Base-by-base conservation (phyloP, 2,113 vertebrate species). In the Zapus hudsonius region DNA sequence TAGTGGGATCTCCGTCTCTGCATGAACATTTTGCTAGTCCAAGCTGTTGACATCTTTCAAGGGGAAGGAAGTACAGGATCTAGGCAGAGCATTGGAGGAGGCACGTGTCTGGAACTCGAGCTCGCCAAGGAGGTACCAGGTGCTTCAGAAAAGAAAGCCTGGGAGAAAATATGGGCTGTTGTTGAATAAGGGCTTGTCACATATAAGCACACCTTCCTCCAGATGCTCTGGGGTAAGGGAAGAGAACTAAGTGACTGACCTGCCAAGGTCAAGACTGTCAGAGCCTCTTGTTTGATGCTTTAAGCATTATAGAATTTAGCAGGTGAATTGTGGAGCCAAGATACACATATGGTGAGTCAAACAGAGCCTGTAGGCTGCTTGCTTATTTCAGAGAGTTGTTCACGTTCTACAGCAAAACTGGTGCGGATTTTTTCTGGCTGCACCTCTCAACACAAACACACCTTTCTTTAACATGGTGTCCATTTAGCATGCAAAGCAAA, bases 1-100 rank as follows among this genome's bases (percentile, higher is more conserved):
- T 29, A 57, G 11, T 89, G 59, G 47, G 19, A 16, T 66, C n/a
- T 61, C 0, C 31, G 47, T 91, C 59, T 90, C 80, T 91, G 64
- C 75, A 84, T 89, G 52, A 73, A 66, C 17, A 10, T 80, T 92
- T 92, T 93, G 70, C 63, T 95, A 72, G n/a, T 27, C 40, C 79
- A 38, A 44, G 33, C 63, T 7, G 3, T 70, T 83, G 59, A 74
- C 10, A 76, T 70, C n/a, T 67, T 74, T 78, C 4, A 64, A 72
- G 75, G 25, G 42, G 12, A 75, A 74, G 69, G 92, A 13, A 13
- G 83, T n/a, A 23, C 16, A 89, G 0, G 42, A 38, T 84, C 84
- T 70, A 70, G 29, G 52, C 82, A 57, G n/a, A 66, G 11, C 33
- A 40, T 59, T 23, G 78, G 44, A 94, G 73, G 42, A 79, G 69